These are phyloP conservation scores for Chamaea fasciata DNA, from an alignment of 2,113 vertebrate genomes.

Conservation along the genomic window DNA sequence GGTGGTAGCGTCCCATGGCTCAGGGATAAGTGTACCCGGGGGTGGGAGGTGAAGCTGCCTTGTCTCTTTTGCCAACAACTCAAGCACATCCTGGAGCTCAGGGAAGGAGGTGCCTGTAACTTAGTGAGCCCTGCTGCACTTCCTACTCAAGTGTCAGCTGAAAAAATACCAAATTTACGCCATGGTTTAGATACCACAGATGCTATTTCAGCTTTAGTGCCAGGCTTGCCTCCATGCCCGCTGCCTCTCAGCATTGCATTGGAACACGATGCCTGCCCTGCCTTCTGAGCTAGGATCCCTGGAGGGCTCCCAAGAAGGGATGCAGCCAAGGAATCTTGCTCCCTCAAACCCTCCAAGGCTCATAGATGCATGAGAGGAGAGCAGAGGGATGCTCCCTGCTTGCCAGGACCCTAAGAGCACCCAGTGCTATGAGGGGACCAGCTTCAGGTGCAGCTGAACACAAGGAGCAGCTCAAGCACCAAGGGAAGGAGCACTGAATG, in stretches of 20 bases:
- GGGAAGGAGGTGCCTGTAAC: not conserved
- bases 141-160: not conserved
- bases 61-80: not conserved
- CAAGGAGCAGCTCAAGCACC: fast-evolving
- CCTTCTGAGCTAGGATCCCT: not conserved
- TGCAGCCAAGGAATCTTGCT: not conserved
- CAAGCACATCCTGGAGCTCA: not conserved
- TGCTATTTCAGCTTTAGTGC: not conserved
- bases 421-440: not conserved
- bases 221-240: not conserved
- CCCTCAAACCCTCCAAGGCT: not conserved
- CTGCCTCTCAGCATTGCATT: not conserved
- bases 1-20: fast-evolving
- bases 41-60: not conserved
- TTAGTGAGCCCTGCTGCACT: fast-evolving
- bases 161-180: not conserved
- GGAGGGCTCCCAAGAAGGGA: not conserved
- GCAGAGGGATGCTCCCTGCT: not conserved
- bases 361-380: not conserved
- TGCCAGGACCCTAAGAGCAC: not conserved
- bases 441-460: not conserved
- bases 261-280: not conserved
- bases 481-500: not conserved
- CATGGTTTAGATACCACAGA: not conserved
- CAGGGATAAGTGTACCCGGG: fast-evolving